These are phyloP conservation scores for Eleginops maclovinus DNA, from an alignment of 2,113 vertebrate species.

Conservation along the genomic window DNA sequence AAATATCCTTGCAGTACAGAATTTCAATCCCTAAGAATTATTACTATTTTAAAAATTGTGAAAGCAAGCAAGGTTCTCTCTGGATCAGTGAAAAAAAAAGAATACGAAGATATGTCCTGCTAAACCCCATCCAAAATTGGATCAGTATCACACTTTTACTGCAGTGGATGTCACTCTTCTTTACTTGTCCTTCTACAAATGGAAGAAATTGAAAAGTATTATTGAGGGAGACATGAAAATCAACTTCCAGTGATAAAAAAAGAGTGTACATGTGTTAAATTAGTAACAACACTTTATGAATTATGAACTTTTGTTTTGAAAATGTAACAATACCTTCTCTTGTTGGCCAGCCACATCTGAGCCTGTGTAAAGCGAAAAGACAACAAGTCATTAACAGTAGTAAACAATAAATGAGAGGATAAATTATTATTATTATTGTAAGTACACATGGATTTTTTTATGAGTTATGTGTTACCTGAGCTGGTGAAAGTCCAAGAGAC, in stretches of 20 bases:
- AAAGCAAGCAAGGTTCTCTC: neutral
- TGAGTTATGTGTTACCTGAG: conserved; percentile 65
- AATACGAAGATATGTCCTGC: neutral
- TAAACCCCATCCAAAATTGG: neutral
- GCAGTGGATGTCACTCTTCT: conserved; percentile 1
- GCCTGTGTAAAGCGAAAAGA: conserved; percentile 48
- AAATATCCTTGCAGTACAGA: too few species aligned
- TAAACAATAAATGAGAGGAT: neutral
- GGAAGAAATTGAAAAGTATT: neutral
- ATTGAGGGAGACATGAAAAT: neutral
- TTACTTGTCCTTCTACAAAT: conserved; percentile 78
- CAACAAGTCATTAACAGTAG: neutral
- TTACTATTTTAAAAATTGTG: neutral
- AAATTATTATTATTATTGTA: neutral
- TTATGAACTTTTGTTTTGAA: accelerated
- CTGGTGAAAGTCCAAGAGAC: conserved; percentile 76
- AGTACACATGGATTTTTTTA: neutral
- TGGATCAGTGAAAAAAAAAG: neutral
- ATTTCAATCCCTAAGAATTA: too few species aligned
- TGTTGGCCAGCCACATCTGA: conserved; percentile 43
- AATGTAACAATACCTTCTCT: conserved; percentile 70
- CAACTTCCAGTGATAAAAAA: neutral
- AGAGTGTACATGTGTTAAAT: neutral
- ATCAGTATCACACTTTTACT: neutral
- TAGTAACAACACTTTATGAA: neutral